Base-by-base conservation (phyloP, 2,888 invertebrate genomes). In the Polia nebulosa region DNA sequence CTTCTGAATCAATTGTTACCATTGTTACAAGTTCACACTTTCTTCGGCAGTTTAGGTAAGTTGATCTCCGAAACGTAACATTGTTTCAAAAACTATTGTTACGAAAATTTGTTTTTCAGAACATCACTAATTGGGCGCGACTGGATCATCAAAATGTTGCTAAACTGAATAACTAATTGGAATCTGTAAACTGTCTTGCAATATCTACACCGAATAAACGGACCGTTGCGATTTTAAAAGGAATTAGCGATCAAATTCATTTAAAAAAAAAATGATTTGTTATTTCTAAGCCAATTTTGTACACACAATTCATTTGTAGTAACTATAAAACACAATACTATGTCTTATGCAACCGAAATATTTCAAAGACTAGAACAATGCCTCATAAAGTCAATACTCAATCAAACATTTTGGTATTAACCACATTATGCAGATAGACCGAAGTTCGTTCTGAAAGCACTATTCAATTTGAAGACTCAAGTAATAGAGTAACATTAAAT, bases 81-180 rank as follows among this genome's bases (percentile, higher is more conserved):
- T 68, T 60, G 41, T 53, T 68, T 78, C 52, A 47, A 34, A 78
- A 57, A 45, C 27, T 5, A 36, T 53, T 57, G 44, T 79, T 62
- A 57, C 47, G 60, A 17, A 70, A 66, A 1, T 56, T 36, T 49
- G 53, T 11, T 61, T 60, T 75, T 53, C 64, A 74, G 59, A 70
- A 66, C 59, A 70, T 53, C 51, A 64, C 71, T 76, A 60, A 70
- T 71, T 71, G 57, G 71, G 2, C 29, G 27, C 60, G 60, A 79
- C 20, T 75, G 49, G 34, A 58, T 60, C 17, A 66, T 62, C 45
- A 60, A 64, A 62, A 69, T 47, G 63, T 80, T 78, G 36, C 71
- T 47, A 58, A 76, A 80, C 45, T 20, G 45, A 68, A 63, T 62
- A 62, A 55, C 29, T 75, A 63, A 62, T 70, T 52, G 53, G 39